phyloP scores from a whole-genome alignment of 2,113 vertebrate species.

The Mustelus asterias region DNA sequence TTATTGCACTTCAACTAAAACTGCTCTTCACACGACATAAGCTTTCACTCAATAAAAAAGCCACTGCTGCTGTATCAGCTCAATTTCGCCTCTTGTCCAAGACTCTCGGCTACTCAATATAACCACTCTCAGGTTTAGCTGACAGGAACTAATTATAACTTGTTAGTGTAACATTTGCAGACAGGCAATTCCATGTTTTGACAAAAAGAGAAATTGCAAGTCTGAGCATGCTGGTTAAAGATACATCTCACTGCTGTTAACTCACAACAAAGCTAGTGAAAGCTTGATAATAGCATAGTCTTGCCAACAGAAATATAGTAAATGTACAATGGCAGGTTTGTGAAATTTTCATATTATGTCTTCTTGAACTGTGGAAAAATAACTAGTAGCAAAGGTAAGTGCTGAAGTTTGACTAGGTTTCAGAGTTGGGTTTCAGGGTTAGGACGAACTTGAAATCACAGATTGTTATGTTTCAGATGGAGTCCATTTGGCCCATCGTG shows the following conservation, averaged over 20 bases:
- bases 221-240: background rate
- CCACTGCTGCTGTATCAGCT: background rate
- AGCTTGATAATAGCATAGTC: background rate
- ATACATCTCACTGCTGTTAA: background rate
- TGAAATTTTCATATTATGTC: background rate
- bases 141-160: slow-evolving; percentile 9
- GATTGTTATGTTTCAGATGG: background rate
- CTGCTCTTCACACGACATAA: background rate
- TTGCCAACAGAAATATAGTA: background rate
- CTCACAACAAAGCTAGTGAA: background rate
- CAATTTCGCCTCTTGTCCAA: background rate
- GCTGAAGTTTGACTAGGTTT: background rate
- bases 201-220: background rate
- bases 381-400: background rate
- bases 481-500: background rate
- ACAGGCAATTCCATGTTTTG: slow-evolving; percentile 10
- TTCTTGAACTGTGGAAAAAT: background rate
- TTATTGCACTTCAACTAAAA: background rate
- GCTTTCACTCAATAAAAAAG: background rate
- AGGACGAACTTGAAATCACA: too few species aligned
- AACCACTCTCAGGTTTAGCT: background rate
- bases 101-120: background rate
- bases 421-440: too few species aligned
- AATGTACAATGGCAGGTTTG: background rate
- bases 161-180: slow-evolving; percentile 25